Evolutionary conservation across 2,113 vertebrate genomes (phyloP).

Genomic region (Epinephelus lanceolatus): DNA sequence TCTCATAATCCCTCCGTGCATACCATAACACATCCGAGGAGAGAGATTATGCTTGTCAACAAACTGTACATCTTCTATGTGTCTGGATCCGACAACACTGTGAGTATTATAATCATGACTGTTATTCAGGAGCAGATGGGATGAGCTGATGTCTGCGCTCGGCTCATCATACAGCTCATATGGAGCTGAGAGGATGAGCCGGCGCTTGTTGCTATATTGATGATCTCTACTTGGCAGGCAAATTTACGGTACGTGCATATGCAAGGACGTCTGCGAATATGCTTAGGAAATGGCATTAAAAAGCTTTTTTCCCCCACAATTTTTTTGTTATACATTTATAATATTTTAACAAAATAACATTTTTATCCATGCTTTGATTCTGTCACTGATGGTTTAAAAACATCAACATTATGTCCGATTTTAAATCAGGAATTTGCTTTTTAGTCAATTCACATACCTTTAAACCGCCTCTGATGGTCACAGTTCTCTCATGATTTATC

Average conservation of each 20-base stretch:
- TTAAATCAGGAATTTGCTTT: neutral
- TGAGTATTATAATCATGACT: neutral
- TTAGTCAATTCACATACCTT: neutral
- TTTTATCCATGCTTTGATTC: too few relatives aligned
- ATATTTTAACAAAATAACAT: neutral
- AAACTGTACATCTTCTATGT: neutral
- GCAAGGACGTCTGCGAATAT: neutral
- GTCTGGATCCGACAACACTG: neutral
- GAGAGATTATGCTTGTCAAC: neutral
- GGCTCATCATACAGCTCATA: neutral
- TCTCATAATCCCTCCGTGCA: neutral
- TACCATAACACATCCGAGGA: neutral
- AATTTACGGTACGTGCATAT: neutral
- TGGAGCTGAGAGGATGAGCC: conserved; percentile 23
- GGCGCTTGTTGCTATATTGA: neutral
- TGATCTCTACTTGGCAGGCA: neutral
- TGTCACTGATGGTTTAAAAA: neutral
- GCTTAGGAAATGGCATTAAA: neutral
- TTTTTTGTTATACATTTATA: neutral
- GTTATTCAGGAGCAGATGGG: conserved; percentile 24
- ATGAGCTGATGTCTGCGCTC: neutral
- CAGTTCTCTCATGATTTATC: neutral
- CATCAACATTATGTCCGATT: neutral
- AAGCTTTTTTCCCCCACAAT: neutral
- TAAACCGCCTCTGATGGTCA: neutral